phyloP scores from a whole-genome alignment of 1,140 invertebrate genomes.

The Bombus pascuorum region DNA sequence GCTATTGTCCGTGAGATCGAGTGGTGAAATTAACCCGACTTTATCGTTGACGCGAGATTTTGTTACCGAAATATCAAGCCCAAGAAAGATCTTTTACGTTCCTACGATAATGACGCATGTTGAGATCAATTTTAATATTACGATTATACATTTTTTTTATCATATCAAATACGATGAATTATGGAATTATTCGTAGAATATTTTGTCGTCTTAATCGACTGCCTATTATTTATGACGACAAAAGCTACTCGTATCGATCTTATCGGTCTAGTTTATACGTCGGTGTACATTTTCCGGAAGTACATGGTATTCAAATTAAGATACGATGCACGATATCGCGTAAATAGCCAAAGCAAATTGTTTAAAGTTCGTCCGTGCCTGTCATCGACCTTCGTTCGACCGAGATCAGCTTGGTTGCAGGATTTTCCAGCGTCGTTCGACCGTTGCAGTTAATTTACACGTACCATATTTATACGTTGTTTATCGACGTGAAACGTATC shows the following conservation, averaged over 20 bases:
- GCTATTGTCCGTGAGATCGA: too few relatives aligned
- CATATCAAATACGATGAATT: background rate
- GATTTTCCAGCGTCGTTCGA: background rate
- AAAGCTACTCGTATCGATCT: background rate
- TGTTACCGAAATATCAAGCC: fast-evolving
- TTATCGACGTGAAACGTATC: background rate
- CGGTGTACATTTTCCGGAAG: background rate
- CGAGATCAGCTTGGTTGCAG: background rate
- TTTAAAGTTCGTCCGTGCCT: background rate
- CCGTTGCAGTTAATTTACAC: background rate
- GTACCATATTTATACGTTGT: background rate
- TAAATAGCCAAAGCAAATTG: background rate
- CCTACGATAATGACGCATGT: background rate
- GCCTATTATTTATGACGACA: background rate
- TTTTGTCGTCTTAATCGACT: background rate
- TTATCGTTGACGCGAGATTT: too few relatives aligned
- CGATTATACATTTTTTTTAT: background rate
- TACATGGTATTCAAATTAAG: too few relatives aligned
- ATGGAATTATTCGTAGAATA: background rate
- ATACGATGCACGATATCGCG: background rate
- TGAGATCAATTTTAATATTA: background rate
- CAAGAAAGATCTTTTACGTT: background rate
- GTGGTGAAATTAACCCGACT: too few relatives aligned
- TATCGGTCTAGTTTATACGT: background rate
- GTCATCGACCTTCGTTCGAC: background rate